Conservation (phyloP, 2,888 invertebrate species). For the Drosophila putrida region DNA sequence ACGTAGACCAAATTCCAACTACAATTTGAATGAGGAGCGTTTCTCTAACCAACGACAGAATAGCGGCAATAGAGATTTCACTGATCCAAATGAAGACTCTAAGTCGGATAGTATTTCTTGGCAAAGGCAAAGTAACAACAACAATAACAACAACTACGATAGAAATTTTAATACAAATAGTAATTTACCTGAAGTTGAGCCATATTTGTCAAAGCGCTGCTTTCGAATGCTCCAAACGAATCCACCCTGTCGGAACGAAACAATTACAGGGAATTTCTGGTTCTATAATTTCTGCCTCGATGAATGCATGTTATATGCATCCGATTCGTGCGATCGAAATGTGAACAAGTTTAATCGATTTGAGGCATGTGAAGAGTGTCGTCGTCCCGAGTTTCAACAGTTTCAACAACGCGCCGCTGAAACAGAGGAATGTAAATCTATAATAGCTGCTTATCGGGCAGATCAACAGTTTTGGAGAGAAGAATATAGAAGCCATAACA, state of each 20-base stretch:
- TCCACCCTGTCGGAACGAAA: slow-evolving; percentile 55
- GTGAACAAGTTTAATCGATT: slow-evolving; percentile 73
- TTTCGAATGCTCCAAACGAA: slow-evolving; percentile 66
- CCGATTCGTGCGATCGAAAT: slow-evolving; percentile 78
- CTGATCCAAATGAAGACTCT: background rate
- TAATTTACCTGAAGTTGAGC: slow-evolving; percentile 15
- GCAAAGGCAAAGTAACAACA: slow-evolving; percentile 18
- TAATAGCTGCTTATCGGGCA: slow-evolving; percentile 31
- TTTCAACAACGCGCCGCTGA: slow-evolving; percentile 35
- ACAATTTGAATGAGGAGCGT: slow-evolving; percentile 11
- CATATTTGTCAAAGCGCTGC: slow-evolving; percentile 52
- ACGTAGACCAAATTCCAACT: slow-evolving; percentile 67
- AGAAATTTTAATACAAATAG: slow-evolving; percentile 86
- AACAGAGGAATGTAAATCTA: slow-evolving; percentile 48
- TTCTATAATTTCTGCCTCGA: slow-evolving; percentile 80
- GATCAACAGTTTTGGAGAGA: slow-evolving; percentile 31
- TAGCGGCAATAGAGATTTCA: slow-evolving; percentile 10
- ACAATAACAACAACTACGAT: slow-evolving; percentile 27
- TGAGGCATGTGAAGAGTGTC: slow-evolving; percentile 74
- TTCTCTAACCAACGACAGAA: slow-evolving; percentile 6
- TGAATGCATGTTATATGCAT: slow-evolving; percentile 78
- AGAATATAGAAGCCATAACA: slow-evolving; percentile 30
- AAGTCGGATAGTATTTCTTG: slow-evolving; percentile 9
- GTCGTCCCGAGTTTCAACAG: slow-evolving; percentile 39
- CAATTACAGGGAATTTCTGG: slow-evolving; percentile 84